Evolutionary conservation across 2,113 vertebrate species (phyloP).

Genomic region (Machaerirhynchus nigripectus): DNA sequence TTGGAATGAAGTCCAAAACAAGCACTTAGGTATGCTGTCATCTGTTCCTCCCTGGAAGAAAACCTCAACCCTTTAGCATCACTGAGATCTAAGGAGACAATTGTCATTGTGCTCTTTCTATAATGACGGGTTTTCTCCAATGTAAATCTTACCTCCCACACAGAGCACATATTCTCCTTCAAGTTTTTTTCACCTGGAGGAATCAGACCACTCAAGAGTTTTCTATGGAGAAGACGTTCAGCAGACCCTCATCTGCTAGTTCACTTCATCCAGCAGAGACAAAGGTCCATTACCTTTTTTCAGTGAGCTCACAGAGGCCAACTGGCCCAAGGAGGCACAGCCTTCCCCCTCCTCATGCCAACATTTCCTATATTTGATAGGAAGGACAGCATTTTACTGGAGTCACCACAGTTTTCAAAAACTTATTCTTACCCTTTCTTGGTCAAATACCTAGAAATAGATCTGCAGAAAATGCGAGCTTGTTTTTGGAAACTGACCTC

Average conservation of each 20-base stretch:
- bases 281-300: not conserved
- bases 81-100: not conserved
- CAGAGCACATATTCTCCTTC: not conserved
- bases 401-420: not conserved
- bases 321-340: not conserved
- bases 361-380: not conserved
- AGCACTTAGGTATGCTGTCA: not conserved
- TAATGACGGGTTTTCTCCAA: not conserved
- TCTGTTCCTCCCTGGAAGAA: not conserved
- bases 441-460: not conserved
- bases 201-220: not conserved
- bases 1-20: not conserved
- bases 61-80: not conserved
- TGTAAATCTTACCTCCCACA: not conserved
- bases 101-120: not conserved
- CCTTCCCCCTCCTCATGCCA: not conserved
- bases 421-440: not conserved
- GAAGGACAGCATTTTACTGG: not conserved
- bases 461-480: not conserved
- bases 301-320: not conserved
- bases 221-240: not conserved
- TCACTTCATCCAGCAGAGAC: not conserved
- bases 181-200: not conserved
- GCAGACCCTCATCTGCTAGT: not conserved
- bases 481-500: not conserved